Evolutionary conservation across 2,888 invertebrate genomes (phyloP), one percentile per base, ranked within the genome.

Genomic region (Silvanus unidentatus): DNA sequence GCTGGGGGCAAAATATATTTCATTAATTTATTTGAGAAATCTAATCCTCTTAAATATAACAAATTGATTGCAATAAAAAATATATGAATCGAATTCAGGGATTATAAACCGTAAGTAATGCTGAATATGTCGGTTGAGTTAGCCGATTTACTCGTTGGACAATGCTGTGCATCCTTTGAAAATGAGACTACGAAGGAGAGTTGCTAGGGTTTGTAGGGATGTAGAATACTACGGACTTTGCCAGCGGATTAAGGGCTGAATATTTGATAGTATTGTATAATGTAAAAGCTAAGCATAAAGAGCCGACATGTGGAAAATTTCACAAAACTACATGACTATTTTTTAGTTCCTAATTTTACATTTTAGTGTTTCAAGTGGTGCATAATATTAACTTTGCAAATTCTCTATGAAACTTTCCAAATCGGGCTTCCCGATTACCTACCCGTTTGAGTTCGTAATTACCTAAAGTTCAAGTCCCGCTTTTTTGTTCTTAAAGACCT

Each of bases 201-300:
- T 42, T 29, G 42, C 40, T 44, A 44, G 55, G 50, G 54, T n/a
- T n/a, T n/a, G 56, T 55, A 58, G 49, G 49, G 49, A 9, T 28
- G 10, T 28, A 47, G 49, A 58, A 56, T 54, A 47, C 51, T 50
- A 42, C 51, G 57, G 57, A 57, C 52, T 59, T 58, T 51, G 53
- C 48, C 49, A n/a, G n/a, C 46, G 59, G 59, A 62, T 62, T 60
- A 59, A 42, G 54, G 56, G 55, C 45, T 60, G 59, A 62, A 62
- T 62, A 62, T 62, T 62, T 59, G 58, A 62, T 60, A 47, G 53
- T 44, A 47, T 43, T 37, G 16, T 36, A 16, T 42, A 42, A 16
- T 5, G 22, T 22, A 22, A 22, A 22, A 22, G 22, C 22, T 22
- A 22, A 22, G 22, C 22, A 8, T 22, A 22, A 22, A 22, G 22